Conservation (phyloP, 2,888 invertebrate genomes). For the Gnatocerus cornutus region DNA sequence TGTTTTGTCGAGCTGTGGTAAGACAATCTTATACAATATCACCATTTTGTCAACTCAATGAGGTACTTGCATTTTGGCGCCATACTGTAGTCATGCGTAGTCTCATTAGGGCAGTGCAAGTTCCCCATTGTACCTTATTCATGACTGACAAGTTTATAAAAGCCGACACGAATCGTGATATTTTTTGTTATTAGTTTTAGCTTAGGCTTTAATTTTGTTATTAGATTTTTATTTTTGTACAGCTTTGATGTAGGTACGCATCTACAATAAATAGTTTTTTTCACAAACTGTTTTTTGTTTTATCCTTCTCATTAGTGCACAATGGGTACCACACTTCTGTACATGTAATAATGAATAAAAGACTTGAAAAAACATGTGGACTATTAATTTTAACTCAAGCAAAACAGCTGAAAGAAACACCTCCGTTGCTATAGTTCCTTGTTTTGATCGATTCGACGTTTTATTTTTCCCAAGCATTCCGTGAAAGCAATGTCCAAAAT, state of each 20-base stretch:
- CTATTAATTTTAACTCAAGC: too few species aligned
- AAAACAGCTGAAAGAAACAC: too few species aligned
- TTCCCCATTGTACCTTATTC: constrained; percentile 1
- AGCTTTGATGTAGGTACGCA: constrained; percentile 22
- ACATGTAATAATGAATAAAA: too few species aligned
- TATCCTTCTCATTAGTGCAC: neutral
- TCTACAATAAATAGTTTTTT: constrained; percentile 28
- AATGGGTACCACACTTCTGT: too few species aligned
- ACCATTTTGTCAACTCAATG: constrained; percentile 8
- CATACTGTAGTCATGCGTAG: constrained; percentile 17
- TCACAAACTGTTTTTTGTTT: constrained; percentile 11
- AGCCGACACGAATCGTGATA: neutral
- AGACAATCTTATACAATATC: constrained; percentile 16
- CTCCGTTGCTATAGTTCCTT: constrained; percentile 13
- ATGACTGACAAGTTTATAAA: constrained; percentile 5
- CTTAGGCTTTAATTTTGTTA: constrained; percentile 21
- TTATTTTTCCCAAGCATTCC: neutral
- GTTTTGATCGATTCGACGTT: constrained; percentile 38
- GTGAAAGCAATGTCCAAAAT: constrained; percentile 18
- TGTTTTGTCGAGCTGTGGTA: constrained; percentile 26
- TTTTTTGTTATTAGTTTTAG: constrained; percentile 2
- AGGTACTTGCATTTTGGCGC: constrained; percentile 29
- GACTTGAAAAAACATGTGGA: too few species aligned
- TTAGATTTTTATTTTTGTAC: constrained; percentile 31
- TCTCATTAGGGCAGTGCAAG: constrained; percentile 16